Evolutionary conservation across 2,888 invertebrate species (phyloP).

Genomic region (Hydrotaea diabolus): DNA sequence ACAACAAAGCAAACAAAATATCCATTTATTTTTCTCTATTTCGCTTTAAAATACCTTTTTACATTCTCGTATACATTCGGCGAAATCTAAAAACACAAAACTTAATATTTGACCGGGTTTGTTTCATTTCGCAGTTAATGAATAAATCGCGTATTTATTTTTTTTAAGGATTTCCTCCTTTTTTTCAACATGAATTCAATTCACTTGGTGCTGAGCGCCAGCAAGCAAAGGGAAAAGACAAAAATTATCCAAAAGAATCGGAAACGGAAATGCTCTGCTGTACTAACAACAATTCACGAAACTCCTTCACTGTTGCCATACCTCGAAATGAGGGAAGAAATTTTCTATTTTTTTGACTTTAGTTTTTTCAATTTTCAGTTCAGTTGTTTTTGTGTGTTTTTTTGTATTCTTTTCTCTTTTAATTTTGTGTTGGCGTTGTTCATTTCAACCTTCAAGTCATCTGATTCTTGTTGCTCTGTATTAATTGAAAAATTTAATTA

Average conservation of each 20-base stretch:
- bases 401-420: background rate
- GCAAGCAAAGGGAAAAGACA: conserved; percentile 34
- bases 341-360: conserved; percentile 30
- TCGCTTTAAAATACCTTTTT: background rate
- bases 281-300: conserved; percentile 50
- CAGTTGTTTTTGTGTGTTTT: background rate
- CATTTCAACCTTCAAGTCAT: conserved; percentile 27
- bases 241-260: conserved; percentile 41
- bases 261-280: conserved; percentile 60
- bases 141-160: conserved; percentile 56
- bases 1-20: background rate
- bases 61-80: background rate
- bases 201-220: background rate
- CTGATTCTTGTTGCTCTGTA: conserved; percentile 27
- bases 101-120: conserved; percentile 50
- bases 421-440: background rate
- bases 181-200: conserved; percentile 37
- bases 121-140: conserved; percentile 43
- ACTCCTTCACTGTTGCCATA: conserved; percentile 36
- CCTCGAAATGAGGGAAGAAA: background rate
- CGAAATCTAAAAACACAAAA: conserved; percentile 21
- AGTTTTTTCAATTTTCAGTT: conserved; percentile 11
- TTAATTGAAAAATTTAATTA: conserved; percentile 61
- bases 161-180: conserved; percentile 47
- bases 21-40: conserved; percentile 17